A percentile compares a stretch with the other conserved stretches of the same genome.
phyloP scores from a whole-genome alignment of 2,888 invertebrate genomes.

The Trissolcus japonicus region DNA sequence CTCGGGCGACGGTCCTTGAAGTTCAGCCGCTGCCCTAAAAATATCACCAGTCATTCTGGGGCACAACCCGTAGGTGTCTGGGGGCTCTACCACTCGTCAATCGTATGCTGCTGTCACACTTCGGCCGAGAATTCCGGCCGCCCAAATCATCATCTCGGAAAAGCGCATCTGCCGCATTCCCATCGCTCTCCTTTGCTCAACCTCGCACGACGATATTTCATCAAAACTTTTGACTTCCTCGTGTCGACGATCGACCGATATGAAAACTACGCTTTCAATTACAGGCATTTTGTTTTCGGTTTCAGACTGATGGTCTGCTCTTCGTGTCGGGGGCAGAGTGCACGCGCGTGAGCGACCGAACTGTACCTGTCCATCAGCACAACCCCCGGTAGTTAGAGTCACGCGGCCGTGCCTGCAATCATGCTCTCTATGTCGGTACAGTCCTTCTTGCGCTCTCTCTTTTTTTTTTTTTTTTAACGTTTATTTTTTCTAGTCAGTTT shows the following conservation, averaged over 20 bases:
- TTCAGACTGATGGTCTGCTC: constrained; percentile 27
- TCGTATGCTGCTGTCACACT: constrained; percentile 58
- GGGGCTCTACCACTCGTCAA: constrained; percentile 36
- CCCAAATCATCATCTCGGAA: constrained; percentile 36
- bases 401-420: constrained; percentile 71
- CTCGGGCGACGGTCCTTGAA: constrained; percentile 73
- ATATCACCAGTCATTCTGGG: constrained; percentile 60
- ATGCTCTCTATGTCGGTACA: constrained; percentile 46
- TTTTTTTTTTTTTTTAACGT: no score
- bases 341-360: constrained; percentile 65
- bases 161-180: constrained; percentile 48
- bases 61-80: constrained; percentile 16
- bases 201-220: constrained; percentile 1
- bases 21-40: constrained; percentile 70
- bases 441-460: constrained; percentile 1
- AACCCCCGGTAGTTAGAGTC: constrained; percentile 74
- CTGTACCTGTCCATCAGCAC: constrained; percentile 62
- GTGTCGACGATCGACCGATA: no score
- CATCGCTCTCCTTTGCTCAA: constrained; percentile 13
- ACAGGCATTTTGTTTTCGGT: constrained; percentile 7
- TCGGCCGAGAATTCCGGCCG: constrained; percentile 42
- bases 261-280: not conserved
- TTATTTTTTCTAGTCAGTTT: no score
- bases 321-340: constrained; percentile 50
- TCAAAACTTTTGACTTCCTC: not conserved